Evolutionary conservation across 2,113 vertebrate genomes (phyloP).

Genomic region (Meles meles): DNA sequence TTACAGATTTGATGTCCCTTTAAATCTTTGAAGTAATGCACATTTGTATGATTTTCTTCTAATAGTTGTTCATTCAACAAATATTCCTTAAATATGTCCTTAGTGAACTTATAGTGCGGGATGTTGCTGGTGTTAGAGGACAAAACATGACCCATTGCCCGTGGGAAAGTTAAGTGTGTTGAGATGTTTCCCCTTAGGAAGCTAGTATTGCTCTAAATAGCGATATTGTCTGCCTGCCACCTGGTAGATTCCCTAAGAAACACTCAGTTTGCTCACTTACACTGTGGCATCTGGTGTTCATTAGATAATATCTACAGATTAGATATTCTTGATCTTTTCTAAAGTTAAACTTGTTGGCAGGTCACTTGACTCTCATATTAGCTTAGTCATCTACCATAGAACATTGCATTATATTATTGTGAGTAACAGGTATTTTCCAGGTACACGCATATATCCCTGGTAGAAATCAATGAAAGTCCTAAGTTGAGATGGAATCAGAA

Average conservation of each 20-base stretch:
- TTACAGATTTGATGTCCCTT: not conserved
- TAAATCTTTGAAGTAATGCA: not conserved
- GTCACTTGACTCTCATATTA: not conserved
- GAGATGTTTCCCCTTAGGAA: not conserved
- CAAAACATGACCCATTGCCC: not conserved
- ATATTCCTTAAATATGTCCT: not conserved
- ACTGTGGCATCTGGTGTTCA: not conserved
- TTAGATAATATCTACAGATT: not conserved
- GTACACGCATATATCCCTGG: not conserved
- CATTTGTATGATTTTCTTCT: not conserved
- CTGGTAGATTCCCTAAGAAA: not conserved
- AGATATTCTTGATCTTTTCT: not conserved
- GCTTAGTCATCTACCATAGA: not conserved
- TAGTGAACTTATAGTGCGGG: not conserved
- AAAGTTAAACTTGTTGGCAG: not conserved
- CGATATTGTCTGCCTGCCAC: not conserved
- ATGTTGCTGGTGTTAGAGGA: not conserved
- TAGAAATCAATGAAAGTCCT: not conserved
- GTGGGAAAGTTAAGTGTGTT: not conserved
- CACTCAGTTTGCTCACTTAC: not conserved
- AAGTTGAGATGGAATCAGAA: not conserved
- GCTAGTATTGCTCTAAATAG: not conserved
- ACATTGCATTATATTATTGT: not conserved
- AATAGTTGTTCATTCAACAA: not conserved
- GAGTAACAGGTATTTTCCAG: not conserved